phyloP scores from a whole-genome alignment of 2,888 invertebrate species.

The Netelia inedita region DNA sequence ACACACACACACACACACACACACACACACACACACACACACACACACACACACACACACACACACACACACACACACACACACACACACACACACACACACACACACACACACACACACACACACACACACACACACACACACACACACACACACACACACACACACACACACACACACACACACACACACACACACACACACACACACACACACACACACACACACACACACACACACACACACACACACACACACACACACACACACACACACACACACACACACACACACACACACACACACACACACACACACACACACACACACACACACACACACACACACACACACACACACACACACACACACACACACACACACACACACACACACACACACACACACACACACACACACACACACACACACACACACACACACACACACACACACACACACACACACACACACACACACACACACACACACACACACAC shows the following conservation, averaged over 20 bases:
- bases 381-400: neutral
- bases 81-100: neutral
- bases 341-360: neutral
- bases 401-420: neutral
- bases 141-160: neutral
- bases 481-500: neutral
- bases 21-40: neutral
- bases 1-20: neutral
- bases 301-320: neutral
- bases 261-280: neutral
- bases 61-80: neutral
- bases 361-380: neutral
- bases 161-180: neutral
- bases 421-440: neutral
- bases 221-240: neutral
- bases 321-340: neutral
- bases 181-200: neutral
- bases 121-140: neutral
- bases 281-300: neutral
- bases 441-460: neutral
- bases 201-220: neutral
- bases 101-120: neutral
- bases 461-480: neutral
- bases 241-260: neutral
- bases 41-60: neutral